Base-by-base conservation (phyloP, 2,113 vertebrate genomes). In the Clarias batrachus region DNA sequence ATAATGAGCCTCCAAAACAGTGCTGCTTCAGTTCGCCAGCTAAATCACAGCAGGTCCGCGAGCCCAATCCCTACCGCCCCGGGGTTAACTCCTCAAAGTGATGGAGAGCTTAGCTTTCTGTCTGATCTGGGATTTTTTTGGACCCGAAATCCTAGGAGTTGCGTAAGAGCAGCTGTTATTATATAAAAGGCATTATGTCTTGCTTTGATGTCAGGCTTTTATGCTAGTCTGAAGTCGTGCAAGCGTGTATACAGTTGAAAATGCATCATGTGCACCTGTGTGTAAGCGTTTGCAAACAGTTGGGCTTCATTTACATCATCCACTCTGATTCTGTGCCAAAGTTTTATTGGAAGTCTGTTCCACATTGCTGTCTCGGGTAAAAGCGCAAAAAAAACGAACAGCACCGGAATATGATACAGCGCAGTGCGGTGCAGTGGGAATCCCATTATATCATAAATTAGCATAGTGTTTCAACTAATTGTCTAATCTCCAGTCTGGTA, bases 11-110 rank as follows among this genome's bases (percentile, higher is more conserved):
- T 90, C 90, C 88, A 87, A 92, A 93, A 91, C 86, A 84, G 90
- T 87, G 85, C 91, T 89, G 86, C 91, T 89, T 90, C 91, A 93
- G 86, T 91, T 91, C 88, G 92, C 88, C 91, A 93, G 93, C 94
- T 93, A 94, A 93, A 94, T 93, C 92, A 92, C 90, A 48, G 88
- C 86, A 91, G 87, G 90, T 92, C 90, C 91, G 89, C 89, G 86
- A 90, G 88, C 91, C 89, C 93, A 93, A 94, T 94, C 92, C 90
- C 87, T 81, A 76, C 83, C 83, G 89, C 89, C 88, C 88, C 9
- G 74, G 90, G 88, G 91, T 90, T 90, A 91, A 91, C 89, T 89
- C 92, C 91, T 89, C 63, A 83, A 76, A 76, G 85, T 91, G 86
- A 88, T 62, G 87, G 85, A 88, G 21, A 30, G 88, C 87, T 86